Percentiles rank a stretch among this genome's conserved stretches.
Evolutionary conservation across 1,140 invertebrate species (phyloP).

Genomic region (Trinorchestia longiramus): DNA sequence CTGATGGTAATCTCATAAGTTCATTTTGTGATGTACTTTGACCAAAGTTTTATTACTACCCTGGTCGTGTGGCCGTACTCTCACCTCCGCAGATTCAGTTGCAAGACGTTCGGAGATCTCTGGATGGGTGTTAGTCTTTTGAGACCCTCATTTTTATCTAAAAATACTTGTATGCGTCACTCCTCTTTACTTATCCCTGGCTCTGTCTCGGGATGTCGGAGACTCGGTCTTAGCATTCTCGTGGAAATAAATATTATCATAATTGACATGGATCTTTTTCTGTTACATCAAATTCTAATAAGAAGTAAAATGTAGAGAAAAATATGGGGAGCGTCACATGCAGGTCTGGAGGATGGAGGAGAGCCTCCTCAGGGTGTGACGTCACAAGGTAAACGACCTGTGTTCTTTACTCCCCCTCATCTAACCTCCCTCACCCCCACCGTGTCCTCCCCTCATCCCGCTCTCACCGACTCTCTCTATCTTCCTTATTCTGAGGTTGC

Average conservation of each 20-base stretch:
- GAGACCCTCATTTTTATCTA: neutral
- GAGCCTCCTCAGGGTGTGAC: neutral
- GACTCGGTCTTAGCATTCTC: neutral
- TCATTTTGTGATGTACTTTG: too few species aligned
- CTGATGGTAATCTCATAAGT: too few species aligned
- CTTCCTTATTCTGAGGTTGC: slow-evolving; percentile 33
- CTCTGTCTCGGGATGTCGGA: neutral
- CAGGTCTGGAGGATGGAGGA: neutral
- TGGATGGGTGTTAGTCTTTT: neutral
- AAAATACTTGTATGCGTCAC: neutral
- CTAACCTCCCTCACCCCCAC: neutral
- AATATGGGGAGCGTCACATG: neutral
- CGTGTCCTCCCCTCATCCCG: neutral
- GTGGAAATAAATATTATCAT: neutral
- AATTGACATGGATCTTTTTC: neutral
- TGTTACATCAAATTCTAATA: neutral
- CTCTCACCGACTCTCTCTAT: slow-evolving; percentile 21
- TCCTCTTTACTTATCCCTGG: neutral
- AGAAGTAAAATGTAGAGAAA: neutral
- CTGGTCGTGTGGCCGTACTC: neutral
- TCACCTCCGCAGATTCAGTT: neutral
- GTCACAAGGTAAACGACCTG: slow-evolving; percentile 55
- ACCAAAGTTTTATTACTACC: too few species aligned
- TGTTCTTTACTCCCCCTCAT: neutral
- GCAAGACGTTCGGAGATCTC: neutral